These are phyloP conservation scores for Zaprionus obscuricornis DNA, from an alignment of 2,888 invertebrate genomes.

Conservation along the genomic window DNA sequence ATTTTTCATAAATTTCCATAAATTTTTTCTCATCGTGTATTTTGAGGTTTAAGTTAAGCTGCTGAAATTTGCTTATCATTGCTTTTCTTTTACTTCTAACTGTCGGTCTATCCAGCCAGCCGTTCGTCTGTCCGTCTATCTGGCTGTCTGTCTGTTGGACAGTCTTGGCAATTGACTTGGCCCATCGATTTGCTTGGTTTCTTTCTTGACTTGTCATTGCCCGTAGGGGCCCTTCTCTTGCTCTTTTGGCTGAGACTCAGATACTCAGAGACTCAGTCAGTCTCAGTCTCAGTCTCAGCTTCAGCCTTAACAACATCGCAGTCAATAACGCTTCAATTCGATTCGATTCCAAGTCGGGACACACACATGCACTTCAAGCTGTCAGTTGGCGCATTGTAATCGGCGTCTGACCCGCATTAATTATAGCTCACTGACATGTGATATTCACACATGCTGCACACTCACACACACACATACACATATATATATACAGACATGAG, in stretches of 20 bases:
- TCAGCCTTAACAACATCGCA: too few species aligned
- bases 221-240: conserved; percentile 42
- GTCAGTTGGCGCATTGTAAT: conserved; percentile 78
- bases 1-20: not conserved
- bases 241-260: conserved; percentile 16
- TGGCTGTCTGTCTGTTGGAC: conserved; percentile 1
- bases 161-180: conserved; percentile 54
- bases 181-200: conserved; percentile 49
- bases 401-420: conserved; percentile 79
- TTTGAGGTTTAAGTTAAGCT: conserved; percentile 42
- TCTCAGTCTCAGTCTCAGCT: not conserved
- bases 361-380: conserved; percentile 68
- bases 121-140: not conserved
- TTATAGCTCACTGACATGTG: conserved; percentile 77
- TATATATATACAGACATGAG: not conserved
- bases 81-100: conserved; percentile 54
- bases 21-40: conserved; percentile 18
- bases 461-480: conserved; percentile 18
- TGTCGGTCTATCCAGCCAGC: conserved; percentile 4
- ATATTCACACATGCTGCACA: conserved; percentile 70
- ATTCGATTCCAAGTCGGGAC: conserved; percentile 19
- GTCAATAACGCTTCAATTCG: too few species aligned
- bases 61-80: conserved; percentile 68
- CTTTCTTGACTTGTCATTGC: conserved; percentile 71
- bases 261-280: not conserved